Evolutionary conservation across 1,140 invertebrate species (phyloP), one percentile per base, ranked within the genome.

Genomic region (Magallana ariakensis): DNA sequence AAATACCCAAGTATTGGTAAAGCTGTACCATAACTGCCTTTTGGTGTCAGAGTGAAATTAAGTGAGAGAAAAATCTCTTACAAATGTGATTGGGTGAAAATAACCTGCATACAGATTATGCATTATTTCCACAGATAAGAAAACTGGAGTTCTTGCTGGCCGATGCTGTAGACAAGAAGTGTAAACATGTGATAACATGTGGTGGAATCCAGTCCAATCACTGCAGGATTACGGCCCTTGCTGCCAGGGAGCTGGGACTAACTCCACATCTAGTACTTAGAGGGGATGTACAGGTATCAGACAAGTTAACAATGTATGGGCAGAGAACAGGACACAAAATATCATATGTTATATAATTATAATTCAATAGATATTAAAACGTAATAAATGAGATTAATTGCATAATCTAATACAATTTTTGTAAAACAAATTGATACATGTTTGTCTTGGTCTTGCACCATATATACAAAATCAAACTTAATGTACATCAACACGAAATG

Each of bases 101-200:
- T 5, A n/a, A 8, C 16, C 58, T 62, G 1, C 15, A 62, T n/a
- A 62, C 8, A 16, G 58, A 62, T n/a, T 46, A 46, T 46, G 3
- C 33, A 46, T 46, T 46, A 46, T 53, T 33, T 33, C 56, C 90
- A 10, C 58, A 93, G 92, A 89, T 94, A 11, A 85, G 93, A 62
- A 94, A 94, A 84, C 88, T 94, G 19, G 93, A 94, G 83, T 94
- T 94, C 86, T 84, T 94, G 19, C 87, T 94, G 86, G 93, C 93
- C 33, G 92, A 94, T 87, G 92, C 92, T 11, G 4, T 94, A 10
- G 54, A 81, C 0, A 87, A 89, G 66, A 85, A 87, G 7, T 93
- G 91, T 88, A 87, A 90, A 46, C 92, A 94, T 90, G 91, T 94
- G 66, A 91, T 93, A 16, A 94, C 93, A 4, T 92, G 91, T 87